Evolutionary conservation across 2,888 invertebrate species (phyloP), one percentile per base, ranked within the genome.

Genomic region (Oxycera nigricornis): DNA sequence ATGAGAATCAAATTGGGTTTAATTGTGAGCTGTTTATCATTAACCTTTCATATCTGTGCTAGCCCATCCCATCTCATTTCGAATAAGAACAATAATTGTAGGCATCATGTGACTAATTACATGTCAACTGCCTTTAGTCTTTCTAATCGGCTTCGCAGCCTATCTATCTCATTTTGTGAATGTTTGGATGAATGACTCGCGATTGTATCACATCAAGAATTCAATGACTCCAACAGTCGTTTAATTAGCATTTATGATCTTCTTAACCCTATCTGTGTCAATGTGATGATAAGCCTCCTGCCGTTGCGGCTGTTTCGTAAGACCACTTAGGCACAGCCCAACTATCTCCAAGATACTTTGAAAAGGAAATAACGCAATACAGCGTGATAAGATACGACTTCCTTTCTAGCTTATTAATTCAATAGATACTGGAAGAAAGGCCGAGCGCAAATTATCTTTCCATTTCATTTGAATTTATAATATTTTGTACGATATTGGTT

Each of bases 221-320:
- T 14, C 46, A 46, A 46, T 46, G 46, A 55, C 55, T 55, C 11
- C 55, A 55, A 55, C 7, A 55, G 24, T 20, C 24, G 24, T 55
- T 55, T 55, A 20, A 55, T 55, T 55, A 55, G 55, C 55, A 24
- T 55, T 55, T 55, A 24, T 55, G 55, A 55, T 55, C 55, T 55
- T 6, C 55, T 55, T 55, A 55, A 55, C 55, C 55, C 55, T 55
- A 55, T 55, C 55, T 1, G 55, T 55, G 55, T 55, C 22, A 55
- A 20, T 7, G 55, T 55, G 20, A 24, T 1, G 55, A 55, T 55
- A 24, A 55, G 24, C 55, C 20, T 9, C 20, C 55, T 55, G 55
- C 17, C 11, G 14, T 46, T n/a, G 14, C 46, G 17, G 17, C n/a
- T n/a, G 39, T 14, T 39, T 39, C 14, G 17, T 55, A 20, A 22